These are phyloP conservation scores for Herpailurus yagouaroundi DNA, from an alignment of 2,113 vertebrate genomes.

Conservation along the genomic window DNA sequence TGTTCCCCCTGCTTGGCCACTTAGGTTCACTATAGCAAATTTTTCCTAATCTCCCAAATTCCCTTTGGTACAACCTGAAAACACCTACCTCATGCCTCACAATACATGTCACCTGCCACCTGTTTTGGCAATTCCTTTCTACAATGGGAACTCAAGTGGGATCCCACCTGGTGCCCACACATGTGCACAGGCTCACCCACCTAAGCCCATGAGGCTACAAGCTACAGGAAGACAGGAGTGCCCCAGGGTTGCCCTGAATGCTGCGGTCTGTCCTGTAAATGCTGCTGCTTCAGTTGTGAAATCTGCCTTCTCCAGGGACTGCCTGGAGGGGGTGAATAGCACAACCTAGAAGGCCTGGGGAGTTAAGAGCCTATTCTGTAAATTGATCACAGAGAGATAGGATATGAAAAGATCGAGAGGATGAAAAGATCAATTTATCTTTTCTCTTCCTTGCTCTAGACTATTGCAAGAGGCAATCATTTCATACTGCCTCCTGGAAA, in stretches of 20 bases:
- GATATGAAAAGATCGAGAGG: not conserved
- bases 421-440: not conserved
- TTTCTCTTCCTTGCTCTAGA: not conserved
- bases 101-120: not conserved
- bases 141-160: not conserved
- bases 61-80: not conserved
- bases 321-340: not conserved
- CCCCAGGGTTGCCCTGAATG: no score
- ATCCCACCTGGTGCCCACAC: accelerated
- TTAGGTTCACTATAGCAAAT: not conserved
- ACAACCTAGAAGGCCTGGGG: not conserved
- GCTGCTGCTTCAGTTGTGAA: not conserved
- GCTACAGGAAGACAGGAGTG: not conserved
- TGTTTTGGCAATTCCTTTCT: not conserved
- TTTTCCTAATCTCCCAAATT: not conserved
- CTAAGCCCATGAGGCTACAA: not conserved
- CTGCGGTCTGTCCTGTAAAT: not conserved
- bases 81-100: not conserved
- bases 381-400: not conserved
- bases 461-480: not conserved
- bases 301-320: not conserved
- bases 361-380: not conserved
- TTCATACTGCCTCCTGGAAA: not conserved
- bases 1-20: not conserved
- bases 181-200: not conserved